Base-by-base conservation (phyloP, 1,140 invertebrate genomes). In the Matsumurasca onukii region DNA sequence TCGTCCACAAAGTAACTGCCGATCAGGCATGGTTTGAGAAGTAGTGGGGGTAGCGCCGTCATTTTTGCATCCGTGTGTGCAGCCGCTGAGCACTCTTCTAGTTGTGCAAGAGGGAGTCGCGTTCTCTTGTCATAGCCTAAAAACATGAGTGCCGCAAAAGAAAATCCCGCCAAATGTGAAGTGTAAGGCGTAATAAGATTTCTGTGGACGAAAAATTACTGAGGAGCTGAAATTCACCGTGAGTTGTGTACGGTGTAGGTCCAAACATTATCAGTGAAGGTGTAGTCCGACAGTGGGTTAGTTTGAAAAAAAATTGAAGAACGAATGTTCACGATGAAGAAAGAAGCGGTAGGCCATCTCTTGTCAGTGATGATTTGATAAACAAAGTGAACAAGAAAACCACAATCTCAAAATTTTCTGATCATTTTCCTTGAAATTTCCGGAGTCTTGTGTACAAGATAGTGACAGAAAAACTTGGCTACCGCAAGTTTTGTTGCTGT, bases 111-210 rank as follows among this genome's bases (percentile, higher is more conserved):
- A 24, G 13, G 31, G 24, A 55, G 45, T 51, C 22, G 24, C n/a
- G 25, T 49, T 2, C n/a, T 12, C 1, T 25, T 17, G 13, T 31
- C 24, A 22, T 31, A 20, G 20, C 25, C 29, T 25, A 13, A 34
- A 59, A 66, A 52, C 49, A 13, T 52, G 49, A 52, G 22, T 52
- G 49, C 49, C 22, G 49, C 20, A 24, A 52, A 15, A 52, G 20
- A 52, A 52, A 45, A 45, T 45, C 39, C 39, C n/a, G 39, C 9
- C 39, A 45, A 45, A n/a, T 9, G 39, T 52, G 20, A 24, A 52
- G 49, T 52, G 34, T 39, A 39, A 39, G 5, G 17, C 17, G 17
- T 9, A 52, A 52, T 52, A 52, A 52, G 20, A 52, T 20, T 52
- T 52, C 20, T n/a, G 49, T 52, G 5, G 49, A n/a, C n/a, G 9